A percentile compares a stretch with the other conserved stretches of the same genome.
phyloP scores from a whole-genome alignment of 2,797 vertebrate species.

The Gymnopithys bicolor region DNA sequence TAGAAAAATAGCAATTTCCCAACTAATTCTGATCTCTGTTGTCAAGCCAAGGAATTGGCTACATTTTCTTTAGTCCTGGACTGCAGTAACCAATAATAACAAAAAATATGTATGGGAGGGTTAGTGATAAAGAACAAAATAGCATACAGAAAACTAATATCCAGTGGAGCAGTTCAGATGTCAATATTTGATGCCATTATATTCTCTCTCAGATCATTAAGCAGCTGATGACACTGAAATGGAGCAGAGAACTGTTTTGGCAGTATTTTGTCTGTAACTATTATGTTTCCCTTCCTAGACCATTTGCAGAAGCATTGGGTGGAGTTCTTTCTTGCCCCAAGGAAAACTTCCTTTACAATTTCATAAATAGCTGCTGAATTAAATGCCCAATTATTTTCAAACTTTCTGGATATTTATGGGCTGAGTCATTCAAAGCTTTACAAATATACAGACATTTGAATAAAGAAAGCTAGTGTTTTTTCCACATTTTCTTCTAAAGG shows the following conservation, averaged over 20 bases:
- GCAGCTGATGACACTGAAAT: conserved; percentile 58
- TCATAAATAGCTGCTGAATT: conserved; percentile 12
- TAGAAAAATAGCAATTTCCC: background rate
- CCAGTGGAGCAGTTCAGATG: conserved; percentile 50
- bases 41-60: background rate
- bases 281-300: conserved; percentile 19
- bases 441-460: background rate
- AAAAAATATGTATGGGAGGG: background rate
- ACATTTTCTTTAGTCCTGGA: background rate
- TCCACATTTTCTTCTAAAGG: background rate
- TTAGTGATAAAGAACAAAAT: conserved; percentile 27
- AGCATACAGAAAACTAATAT: conserved; percentile 52
- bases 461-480: background rate
- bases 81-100: background rate
- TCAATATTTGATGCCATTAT: conserved; percentile 63
- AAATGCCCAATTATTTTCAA: background rate
- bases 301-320: conserved; percentile 15
- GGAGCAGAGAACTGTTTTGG: conserved; percentile 34
- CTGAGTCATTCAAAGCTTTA: background rate
- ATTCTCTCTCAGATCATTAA: conserved; percentile 57
- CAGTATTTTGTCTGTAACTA: conserved; percentile 36
- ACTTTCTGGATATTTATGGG: background rate
- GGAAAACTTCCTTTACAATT: conserved; percentile 15
- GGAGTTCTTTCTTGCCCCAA: background rate
- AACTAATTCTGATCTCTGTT: background rate